These are phyloP conservation scores for Drosophila sturtevanti DNA, from an alignment of 1,140 invertebrate genomes.

Conservation along the genomic window DNA sequence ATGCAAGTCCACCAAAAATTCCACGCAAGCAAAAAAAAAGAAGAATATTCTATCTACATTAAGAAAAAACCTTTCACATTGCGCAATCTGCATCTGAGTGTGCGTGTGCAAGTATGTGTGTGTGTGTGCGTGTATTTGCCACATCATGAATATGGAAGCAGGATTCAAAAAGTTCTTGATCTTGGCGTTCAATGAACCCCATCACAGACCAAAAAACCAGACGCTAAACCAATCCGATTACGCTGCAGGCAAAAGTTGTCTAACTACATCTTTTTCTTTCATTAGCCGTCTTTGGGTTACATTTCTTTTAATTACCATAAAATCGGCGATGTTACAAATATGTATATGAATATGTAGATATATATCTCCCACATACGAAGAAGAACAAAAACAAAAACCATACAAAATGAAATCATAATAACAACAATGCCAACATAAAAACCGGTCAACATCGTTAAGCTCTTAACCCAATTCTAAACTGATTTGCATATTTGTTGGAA, in stretches of 20 bases:
- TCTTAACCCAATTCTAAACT: constrained; percentile 61
- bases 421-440: constrained; percentile 24
- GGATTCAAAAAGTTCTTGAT: constrained; percentile 39
- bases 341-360: constrained; percentile 10
- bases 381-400: not conserved
- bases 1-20: constrained; percentile 6
- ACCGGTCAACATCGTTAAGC: constrained; percentile 47
- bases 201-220: constrained; percentile 39
- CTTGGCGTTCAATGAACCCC: constrained; percentile 69
- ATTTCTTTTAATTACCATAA: constrained; percentile 61
- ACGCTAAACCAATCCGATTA: constrained; percentile 5
- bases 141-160: constrained; percentile 47
- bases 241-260: constrained; percentile 48
- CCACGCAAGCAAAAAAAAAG: constrained; percentile 1
- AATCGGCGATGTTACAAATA: constrained; percentile 41
- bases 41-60: not conserved
- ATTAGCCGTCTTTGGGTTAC: constrained; percentile 34
- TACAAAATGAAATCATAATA: constrained; percentile 13
- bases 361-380: constrained; percentile 4
- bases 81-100: constrained; percentile 25
- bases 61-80: constrained; percentile 10
- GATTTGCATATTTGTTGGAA: constrained; percentile 54
- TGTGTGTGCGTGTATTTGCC: constrained; percentile 17
- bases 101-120: not conserved
- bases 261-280: constrained; percentile 55